Evolutionary conservation across 2,797 vertebrate genomes (phyloP).

Genomic region (Borostomias antarcticus): DNA sequence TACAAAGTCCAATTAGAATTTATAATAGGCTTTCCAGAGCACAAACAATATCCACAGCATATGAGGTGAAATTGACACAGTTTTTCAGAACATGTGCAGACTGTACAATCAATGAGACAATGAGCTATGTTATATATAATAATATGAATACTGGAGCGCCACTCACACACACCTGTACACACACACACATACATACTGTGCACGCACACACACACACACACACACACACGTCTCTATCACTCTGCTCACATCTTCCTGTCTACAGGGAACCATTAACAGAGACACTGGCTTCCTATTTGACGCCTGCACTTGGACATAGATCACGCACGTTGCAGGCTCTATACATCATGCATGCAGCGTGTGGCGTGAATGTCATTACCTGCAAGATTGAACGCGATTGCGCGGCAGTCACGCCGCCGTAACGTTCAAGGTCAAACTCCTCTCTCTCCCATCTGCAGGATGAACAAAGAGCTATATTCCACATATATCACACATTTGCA

Average conservation of each 20-base stretch:
- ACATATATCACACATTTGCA: too few relatives aligned
- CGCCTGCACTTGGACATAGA: conserved; percentile 15
- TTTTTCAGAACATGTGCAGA: conserved; percentile 25
- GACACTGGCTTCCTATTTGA: conserved; percentile 34
- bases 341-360: conserved; percentile 29
- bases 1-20: conserved; percentile 60
- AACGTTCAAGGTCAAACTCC: conserved; percentile 49
- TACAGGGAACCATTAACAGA: conserved; percentile 34
- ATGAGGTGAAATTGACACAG: conserved; percentile 34
- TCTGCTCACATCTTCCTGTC: background rate
- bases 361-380: conserved; percentile 26
- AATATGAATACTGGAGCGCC: background rate
- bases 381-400: conserved; percentile 21
- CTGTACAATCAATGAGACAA: conserved; percentile 36
- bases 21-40: conserved; percentile 46
- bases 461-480: conserved; percentile 48
- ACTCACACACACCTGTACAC: conserved; percentile 6
- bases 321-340: conserved; percentile 13
- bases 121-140: background rate
- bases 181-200: conserved; percentile 15
- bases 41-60: conserved; percentile 57
- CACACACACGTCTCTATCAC: conserved; percentile 17
- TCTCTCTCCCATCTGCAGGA: conserved; percentile 31
- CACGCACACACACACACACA: conserved; percentile 18
- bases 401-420: conserved; percentile 4